A percentile compares a stretch with the other conserved stretches of the same genome.
Evolutionary conservation across 2,113 vertebrate species (phyloP).

Genomic region (Epinephelus cyanopodus): DNA sequence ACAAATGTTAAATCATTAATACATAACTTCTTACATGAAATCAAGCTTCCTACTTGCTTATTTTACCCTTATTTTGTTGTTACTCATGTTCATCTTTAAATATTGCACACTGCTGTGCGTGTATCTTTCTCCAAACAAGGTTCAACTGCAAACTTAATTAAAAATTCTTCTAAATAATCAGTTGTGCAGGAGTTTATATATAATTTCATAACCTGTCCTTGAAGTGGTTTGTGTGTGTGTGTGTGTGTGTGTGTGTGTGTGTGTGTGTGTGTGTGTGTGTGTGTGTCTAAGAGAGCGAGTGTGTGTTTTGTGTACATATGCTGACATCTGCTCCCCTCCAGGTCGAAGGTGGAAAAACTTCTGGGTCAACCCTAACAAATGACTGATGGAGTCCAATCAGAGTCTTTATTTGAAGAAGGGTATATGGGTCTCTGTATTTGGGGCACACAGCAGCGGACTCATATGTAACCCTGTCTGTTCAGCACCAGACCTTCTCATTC

Average conservation of each 20-base stretch:
- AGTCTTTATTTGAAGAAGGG: conserved; percentile 60
- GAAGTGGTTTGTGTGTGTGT: no score
- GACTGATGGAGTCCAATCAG: conserved; percentile 70
- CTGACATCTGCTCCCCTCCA: conserved; percentile 45
- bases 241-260: no score
- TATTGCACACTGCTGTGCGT: neutral
- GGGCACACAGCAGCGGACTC: conserved; percentile 43
- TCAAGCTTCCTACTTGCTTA: no score
- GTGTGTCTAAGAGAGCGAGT: no score
- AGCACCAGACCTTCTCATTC: conserved; percentile 43
- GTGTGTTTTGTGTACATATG: no score
- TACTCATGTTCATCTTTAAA: neutral
- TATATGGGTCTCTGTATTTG: conserved; percentile 32
- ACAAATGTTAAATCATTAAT: no score
- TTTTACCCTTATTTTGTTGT: no score
- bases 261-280: no score
- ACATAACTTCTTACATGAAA: neutral
- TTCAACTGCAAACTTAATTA: neutral
- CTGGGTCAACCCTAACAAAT: conserved; percentile 41
- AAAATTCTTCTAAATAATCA: neutral
- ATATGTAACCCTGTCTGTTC: conserved; percentile 45
- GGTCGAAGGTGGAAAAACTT: conserved; percentile 50
- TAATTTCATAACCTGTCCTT: neutral
- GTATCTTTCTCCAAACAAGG: neutral
- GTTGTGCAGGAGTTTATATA: neutral